Evolutionary conservation across 1,140 invertebrate genomes (phyloP).

Genomic region (Druon quercuslanigerum): DNA sequence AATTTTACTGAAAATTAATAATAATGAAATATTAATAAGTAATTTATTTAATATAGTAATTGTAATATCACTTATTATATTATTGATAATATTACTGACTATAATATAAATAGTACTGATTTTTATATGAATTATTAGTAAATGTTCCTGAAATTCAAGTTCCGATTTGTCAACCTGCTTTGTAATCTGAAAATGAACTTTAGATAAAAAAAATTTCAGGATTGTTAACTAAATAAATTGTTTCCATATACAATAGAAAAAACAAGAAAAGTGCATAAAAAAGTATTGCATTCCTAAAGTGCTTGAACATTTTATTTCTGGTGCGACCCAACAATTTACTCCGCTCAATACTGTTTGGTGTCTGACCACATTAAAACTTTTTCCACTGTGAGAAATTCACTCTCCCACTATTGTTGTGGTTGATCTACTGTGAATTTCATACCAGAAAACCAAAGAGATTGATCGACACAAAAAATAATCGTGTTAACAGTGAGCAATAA

Average conservation of each 20-base stretch:
- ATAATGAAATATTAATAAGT: no score
- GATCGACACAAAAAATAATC: not conserved
- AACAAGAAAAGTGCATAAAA: not conserved
- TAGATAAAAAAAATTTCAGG: no score
- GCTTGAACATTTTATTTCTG: not conserved
- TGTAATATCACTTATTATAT: no score
- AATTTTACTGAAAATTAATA: no score
- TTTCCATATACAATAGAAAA: not conserved
- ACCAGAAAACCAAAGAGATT: not conserved
- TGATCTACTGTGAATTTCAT: not conserved
- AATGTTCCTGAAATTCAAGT: no score
- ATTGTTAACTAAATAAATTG: no score
- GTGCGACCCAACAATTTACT: conserved; percentile 5
- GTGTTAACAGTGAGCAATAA: conserved; percentile 7
- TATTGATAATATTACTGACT: no score
- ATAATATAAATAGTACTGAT: no score
- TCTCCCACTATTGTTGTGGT: not conserved
- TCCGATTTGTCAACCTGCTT: no score
- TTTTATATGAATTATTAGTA: no score
- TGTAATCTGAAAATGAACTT: no score
- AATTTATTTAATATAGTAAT: no score
- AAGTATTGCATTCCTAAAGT: not conserved
- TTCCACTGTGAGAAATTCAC: conserved; percentile 10
- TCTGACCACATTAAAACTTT: conserved; percentile 20
- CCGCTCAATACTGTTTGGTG: not conserved